A percentile compares a stretch with the other conserved stretches of the same genome.
Evolutionary conservation across 92 coral and sea anemone species (phyloP).

Genomic region (Porites lobata): DNA sequence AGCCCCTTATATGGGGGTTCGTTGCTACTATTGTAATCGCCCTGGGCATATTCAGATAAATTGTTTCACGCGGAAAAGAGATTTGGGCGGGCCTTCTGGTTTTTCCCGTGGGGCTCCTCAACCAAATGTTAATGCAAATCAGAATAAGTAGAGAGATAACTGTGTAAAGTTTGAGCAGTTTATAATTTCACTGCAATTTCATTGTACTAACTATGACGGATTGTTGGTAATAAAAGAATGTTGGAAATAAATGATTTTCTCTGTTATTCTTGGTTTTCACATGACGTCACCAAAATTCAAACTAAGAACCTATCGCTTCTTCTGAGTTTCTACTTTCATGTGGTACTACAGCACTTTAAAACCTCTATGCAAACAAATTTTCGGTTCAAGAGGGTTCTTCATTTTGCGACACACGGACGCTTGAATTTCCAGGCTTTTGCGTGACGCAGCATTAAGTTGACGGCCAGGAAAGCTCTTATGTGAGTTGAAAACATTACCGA

Average conservation of each 20-base stretch:
- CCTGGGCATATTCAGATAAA: conserved; percentile 26
- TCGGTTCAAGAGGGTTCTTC: too few relatives aligned
- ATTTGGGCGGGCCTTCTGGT: conserved; percentile 18
- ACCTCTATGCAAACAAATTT: too few relatives aligned
- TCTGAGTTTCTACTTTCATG: too few relatives aligned
- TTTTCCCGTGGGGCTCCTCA: too few relatives aligned
- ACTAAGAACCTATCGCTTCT: too few relatives aligned
- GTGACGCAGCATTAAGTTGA: too few relatives aligned
- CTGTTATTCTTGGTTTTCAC: not conserved
- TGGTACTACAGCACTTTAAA: too few relatives aligned
- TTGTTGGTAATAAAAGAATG: not conserved
- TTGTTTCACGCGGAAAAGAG: conserved; percentile 9
- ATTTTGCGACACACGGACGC: too few relatives aligned
- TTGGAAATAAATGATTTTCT: conserved; percentile 2
- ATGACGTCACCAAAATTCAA: too few relatives aligned
- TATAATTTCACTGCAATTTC: not conserved
- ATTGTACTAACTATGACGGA: not conserved
- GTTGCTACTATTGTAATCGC: conserved; percentile 40
- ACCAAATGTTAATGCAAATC: not conserved
- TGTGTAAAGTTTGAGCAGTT: not conserved
- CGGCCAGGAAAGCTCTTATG: too few relatives aligned
- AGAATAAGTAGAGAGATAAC: not conserved
- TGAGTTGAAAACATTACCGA: too few relatives aligned
- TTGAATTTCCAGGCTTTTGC: too few relatives aligned
- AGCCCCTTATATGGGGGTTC: not conserved